Conservation (phyloP, 2,113 vertebrate species). For the Diadophis punctatus region DNA sequence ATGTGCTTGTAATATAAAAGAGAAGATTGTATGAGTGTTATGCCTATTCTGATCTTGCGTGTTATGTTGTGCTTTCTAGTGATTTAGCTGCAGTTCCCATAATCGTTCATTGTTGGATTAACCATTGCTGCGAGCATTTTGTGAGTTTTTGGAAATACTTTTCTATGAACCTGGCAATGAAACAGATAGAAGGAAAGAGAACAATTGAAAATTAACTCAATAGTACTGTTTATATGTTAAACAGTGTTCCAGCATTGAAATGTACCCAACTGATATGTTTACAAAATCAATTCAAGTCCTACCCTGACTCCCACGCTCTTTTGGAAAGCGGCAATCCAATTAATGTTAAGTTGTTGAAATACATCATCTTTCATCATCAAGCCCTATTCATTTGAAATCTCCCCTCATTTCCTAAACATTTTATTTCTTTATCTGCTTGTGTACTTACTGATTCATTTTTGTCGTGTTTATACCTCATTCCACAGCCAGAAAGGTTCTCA, state of each 20-base stretch:
- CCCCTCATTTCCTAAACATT: background rate
- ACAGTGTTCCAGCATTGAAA: background rate
- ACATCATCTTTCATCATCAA: background rate
- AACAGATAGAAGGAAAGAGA: background rate
- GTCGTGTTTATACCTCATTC: background rate
- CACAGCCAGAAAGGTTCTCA: background rate
- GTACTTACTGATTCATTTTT: background rate
- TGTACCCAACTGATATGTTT: background rate
- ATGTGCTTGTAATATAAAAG: background rate
- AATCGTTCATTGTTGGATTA: background rate
- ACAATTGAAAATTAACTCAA: background rate
- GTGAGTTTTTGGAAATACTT: background rate
- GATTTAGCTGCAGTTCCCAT: background rate
- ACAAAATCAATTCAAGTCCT: background rate
- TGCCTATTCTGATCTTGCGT: background rate
- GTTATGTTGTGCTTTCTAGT: background rate
- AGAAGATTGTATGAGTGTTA: background rate
- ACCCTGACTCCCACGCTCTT: background rate
- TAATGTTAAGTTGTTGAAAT: background rate
- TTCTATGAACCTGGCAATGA: background rate
- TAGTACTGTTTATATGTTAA: background rate
- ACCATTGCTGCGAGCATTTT: background rate
- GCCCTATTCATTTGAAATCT: background rate
- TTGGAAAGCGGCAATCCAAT: background rate
- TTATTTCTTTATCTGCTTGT: background rate